Percentiles rank a stretch among this genome's conserved stretches.
phyloP scores from a whole-genome alignment of 2,888 invertebrate genomes.

The Mimachlamys varia region DNA sequence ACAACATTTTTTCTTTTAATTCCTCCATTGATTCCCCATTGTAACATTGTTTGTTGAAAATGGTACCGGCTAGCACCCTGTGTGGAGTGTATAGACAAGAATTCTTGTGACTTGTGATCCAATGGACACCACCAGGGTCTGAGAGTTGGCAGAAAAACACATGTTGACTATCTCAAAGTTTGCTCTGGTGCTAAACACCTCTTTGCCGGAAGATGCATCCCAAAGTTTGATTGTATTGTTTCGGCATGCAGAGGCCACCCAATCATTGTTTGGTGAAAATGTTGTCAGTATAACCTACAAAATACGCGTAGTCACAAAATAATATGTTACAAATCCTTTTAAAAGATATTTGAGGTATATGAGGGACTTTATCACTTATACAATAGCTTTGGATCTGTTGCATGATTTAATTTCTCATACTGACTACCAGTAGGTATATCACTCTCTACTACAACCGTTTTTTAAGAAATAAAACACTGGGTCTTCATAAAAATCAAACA shows the following conservation, averaged over 20 bases:
- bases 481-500: too few species aligned
- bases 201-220: conserved; percentile 59
- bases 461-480: too few species aligned
- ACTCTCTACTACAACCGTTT: too few species aligned
- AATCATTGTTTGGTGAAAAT: conserved; percentile 62
- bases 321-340: not conserved
- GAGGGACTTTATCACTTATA: too few species aligned
- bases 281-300: conserved; percentile 61
- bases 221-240: conserved; percentile 68
- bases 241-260: conserved; percentile 65
- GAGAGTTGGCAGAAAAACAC: conserved; percentile 62
- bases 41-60: not conserved
- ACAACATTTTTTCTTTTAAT: too few species aligned
- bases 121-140: conserved; percentile 62
- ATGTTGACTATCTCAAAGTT: conserved; percentile 57
- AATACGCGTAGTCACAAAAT: conserved; percentile 27
- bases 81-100: conserved; percentile 57
- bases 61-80: not conserved
- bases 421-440: too few species aligned
- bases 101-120: conserved; percentile 58
- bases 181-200: conserved; percentile 63
- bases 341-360: too few species aligned
- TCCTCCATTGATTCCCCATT: too few species aligned
- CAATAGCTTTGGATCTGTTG: too few species aligned
- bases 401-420: too few species aligned